Percentiles rank a stretch among this genome's conserved stretches.
These are phyloP conservation scores for Dendrocincla tyrannina DNA, from an alignment of 2,797 vertebrate species.

Conservation along the genomic window DNA sequence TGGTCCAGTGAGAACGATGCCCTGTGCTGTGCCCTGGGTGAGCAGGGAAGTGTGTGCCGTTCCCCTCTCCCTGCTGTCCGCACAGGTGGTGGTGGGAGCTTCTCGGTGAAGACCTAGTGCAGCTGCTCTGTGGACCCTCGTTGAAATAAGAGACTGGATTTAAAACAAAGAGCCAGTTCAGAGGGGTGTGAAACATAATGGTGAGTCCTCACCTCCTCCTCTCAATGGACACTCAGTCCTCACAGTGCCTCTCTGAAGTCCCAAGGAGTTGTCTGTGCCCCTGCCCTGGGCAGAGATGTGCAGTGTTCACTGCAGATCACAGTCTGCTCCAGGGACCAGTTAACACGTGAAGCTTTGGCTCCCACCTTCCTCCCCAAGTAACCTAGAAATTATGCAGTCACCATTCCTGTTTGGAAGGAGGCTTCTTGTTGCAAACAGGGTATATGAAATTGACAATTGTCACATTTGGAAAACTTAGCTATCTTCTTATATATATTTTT, in stretches of 20 bases:
- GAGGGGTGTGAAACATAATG: not conserved
- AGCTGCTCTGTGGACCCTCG: not conserved
- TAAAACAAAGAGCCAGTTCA: not conserved
- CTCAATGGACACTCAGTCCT: not conserved
- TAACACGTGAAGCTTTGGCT: not conserved
- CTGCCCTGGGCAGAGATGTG: fast-evolving
- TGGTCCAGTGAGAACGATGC: fast-evolving
- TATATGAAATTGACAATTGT: not conserved
- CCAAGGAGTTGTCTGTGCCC: not conserved
- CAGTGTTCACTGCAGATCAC: no score
- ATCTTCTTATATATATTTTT: not conserved
- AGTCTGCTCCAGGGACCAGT: not conserved
- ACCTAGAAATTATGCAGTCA: not conserved
- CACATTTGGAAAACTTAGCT: not conserved
- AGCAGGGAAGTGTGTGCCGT: fast-evolving
- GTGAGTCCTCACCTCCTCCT: not conserved
- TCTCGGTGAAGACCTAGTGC: not conserved
- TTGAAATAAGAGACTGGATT: not conserved
- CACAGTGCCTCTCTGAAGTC: not conserved
- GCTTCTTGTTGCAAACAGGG: not conserved
- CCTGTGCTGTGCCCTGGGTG: not conserved
- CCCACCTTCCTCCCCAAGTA: not conserved
- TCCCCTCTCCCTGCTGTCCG: not conserved
- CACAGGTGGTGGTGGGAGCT: not conserved
- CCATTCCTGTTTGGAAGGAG: not conserved